These are phyloP conservation scores for Buphagus erythrorhynchus DNA, from an alignment of 2,797 vertebrate genomes.

Conservation along the genomic window DNA sequence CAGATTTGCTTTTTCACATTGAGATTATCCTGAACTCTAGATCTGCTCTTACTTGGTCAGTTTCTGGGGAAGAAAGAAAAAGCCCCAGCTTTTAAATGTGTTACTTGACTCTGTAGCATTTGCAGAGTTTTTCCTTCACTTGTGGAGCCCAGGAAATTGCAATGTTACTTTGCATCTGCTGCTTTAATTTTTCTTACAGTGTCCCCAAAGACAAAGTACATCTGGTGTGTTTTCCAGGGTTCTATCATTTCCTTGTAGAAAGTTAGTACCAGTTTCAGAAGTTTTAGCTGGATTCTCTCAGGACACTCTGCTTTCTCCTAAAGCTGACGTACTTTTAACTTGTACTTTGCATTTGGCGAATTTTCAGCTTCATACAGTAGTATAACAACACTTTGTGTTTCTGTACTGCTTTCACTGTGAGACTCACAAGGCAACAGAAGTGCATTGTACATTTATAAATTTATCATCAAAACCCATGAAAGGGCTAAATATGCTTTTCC, in stretches of 20 bases:
- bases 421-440: background rate
- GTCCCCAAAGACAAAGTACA: background rate
- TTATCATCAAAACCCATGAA: slow-evolving; percentile 23
- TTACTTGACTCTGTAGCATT: background rate
- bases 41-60: background rate
- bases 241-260: background rate
- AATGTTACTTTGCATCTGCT: background rate
- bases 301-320: slow-evolving; percentile 4
- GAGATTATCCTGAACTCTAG: background rate
- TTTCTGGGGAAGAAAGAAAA: background rate
- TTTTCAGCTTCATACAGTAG: background rate
- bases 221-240: slow-evolving; percentile 17
- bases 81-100: background rate
- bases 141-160: background rate
- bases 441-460: background rate
- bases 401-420: background rate
- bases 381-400: background rate
- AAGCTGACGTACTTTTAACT: slow-evolving; percentile 40
- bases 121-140: background rate
- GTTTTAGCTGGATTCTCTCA: slow-evolving; percentile 9
- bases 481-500: background rate
- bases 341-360: slow-evolving; percentile 31
- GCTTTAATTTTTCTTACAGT: background rate
- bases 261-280: background rate
- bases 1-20: background rate